phyloP scores from a whole-genome alignment of 2,888 invertebrate species.

The Homarus gammarus region DNA sequence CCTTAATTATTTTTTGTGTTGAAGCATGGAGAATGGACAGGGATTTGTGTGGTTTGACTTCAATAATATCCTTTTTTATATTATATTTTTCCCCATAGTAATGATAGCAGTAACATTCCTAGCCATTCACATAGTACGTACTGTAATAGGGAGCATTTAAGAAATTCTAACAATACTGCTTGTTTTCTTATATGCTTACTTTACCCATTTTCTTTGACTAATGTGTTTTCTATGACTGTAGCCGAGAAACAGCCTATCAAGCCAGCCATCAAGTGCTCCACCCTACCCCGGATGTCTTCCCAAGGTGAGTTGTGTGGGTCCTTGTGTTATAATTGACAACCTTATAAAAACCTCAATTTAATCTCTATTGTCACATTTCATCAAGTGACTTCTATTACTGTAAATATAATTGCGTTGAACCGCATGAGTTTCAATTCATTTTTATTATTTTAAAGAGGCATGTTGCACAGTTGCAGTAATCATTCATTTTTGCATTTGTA shows the following conservation, averaged over 20 bases:
- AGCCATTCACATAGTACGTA: constrained; percentile 25
- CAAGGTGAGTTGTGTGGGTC: constrained; percentile 84
- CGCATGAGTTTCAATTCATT: constrained; percentile 35
- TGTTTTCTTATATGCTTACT: constrained; percentile 32
- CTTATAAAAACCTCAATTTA: constrained; percentile 13
- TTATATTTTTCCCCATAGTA: constrained; percentile 20
- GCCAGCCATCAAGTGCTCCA: constrained; percentile 97
- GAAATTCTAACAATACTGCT: constrained; percentile 40
- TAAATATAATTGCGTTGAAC: constrained; percentile 10
- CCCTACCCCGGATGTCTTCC: constrained; percentile 94
- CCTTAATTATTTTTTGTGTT: constrained; percentile 23
- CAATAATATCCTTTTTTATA: constrained; percentile 4
- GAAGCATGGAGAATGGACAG: constrained; percentile 37
- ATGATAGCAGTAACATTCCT: constrained; percentile 31
- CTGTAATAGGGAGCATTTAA: constrained; percentile 12
- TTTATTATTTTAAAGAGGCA: constrained; percentile 27
- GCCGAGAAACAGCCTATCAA: constrained; percentile 85
- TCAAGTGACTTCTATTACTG: constrained; percentile 13
- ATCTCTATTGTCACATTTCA: background rate
- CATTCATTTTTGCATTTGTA: constrained; percentile 16
- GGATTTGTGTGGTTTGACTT: constrained; percentile 43
- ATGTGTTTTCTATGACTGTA: constrained; percentile 69
- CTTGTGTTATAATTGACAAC: constrained; percentile 8
- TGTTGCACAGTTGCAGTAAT: constrained; percentile 30
- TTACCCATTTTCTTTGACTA: constrained; percentile 61